These are phyloP conservation scores for Abscondita cerata DNA, from an alignment of 2,888 invertebrate genomes.

Conservation along the genomic window DNA sequence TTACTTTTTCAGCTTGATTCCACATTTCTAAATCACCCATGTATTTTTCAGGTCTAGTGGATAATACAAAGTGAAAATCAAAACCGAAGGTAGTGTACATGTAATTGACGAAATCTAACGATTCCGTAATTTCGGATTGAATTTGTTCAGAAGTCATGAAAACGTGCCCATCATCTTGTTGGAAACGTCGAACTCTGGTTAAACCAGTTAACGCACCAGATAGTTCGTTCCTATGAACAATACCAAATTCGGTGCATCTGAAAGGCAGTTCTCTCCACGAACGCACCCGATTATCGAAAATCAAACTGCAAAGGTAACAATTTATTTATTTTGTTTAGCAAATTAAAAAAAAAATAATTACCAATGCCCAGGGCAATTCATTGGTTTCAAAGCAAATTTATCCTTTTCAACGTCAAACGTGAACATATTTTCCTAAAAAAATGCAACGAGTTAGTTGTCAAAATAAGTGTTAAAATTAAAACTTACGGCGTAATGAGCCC, in stretches of 20 bases:
- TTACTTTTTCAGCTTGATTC: slow-evolving; percentile 89
- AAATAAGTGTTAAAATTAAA: not conserved
- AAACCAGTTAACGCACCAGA: slow-evolving; percentile 95
- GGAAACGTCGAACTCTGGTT: slow-evolving; percentile 95
- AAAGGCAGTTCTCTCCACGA: slow-evolving; percentile 97
- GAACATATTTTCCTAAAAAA: slow-evolving; percentile 87
- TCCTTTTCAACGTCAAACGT: slow-evolving; percentile 96
- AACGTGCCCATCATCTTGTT: slow-evolving; percentile 99
- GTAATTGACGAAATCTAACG: slow-evolving; percentile 86
- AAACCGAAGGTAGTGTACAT: slow-evolving; percentile 95
- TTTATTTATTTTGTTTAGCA: no score
- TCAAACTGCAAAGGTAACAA: slow-evolving; percentile 66
- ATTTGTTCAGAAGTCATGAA: slow-evolving; percentile 94
- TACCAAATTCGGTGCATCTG: slow-evolving; percentile 97
- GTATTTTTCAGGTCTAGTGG: slow-evolving; percentile 94
- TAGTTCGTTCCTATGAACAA: slow-evolving; percentile 93
- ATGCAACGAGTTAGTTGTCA: no score
- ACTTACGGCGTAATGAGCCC: slow-evolving; percentile 91
- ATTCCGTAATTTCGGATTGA: slow-evolving; percentile 79
- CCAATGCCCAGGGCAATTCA: slow-evolving; percentile 99
- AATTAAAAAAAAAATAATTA: no score
- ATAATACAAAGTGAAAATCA: slow-evolving; percentile 88
- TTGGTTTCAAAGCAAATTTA: slow-evolving; percentile 95
- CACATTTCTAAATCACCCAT: slow-evolving; percentile 88
- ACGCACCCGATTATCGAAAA: slow-evolving; percentile 78